These are phyloP conservation scores for Poecilia wingei DNA, from an alignment of 2,797 vertebrate species.

Conservation along the genomic window DNA sequence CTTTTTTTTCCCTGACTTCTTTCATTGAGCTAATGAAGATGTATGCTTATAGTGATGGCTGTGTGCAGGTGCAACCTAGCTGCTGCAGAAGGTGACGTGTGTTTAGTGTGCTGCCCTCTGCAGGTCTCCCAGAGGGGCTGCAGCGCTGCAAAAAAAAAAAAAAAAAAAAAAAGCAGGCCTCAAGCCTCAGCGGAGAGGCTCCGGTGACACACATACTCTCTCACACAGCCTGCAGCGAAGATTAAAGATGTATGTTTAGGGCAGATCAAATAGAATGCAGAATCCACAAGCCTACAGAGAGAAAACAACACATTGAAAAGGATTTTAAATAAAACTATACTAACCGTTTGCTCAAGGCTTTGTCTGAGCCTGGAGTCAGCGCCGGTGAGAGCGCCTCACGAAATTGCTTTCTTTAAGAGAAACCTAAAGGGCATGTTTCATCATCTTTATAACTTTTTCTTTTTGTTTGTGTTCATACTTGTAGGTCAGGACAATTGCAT, in stretches of 20 bases:
- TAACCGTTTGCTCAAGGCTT: conserved; percentile 55
- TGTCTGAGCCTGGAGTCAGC: conserved; percentile 66
- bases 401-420: conserved; percentile 62
- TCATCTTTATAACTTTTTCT: background rate
- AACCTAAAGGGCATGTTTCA: conserved; percentile 14
- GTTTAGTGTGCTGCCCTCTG: conserved; percentile 70
- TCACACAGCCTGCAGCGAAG: conserved; percentile 71
- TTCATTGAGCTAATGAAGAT: conserved; percentile 75
- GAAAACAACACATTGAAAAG: conserved; percentile 66
- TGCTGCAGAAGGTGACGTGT: conserved; percentile 23
- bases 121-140: conserved; percentile 53
- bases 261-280: conserved; percentile 78
- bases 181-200: conserved; percentile 44
- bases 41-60: conserved; percentile 73
- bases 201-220: conserved; percentile 56
- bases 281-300: conserved; percentile 68
- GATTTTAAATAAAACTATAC: conserved; percentile 73
- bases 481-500: background rate
- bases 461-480: background rate
- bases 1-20: conserved; percentile 36
- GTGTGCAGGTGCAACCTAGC: conserved; percentile 64
- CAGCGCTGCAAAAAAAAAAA: conserved; percentile 24
- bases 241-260: conserved; percentile 82
- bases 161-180: conserved; percentile 20
- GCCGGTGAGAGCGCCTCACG: conserved; percentile 72